A percentile compares a stretch with the other conserved stretches of the same genome.
Evolutionary conservation across 2,113 vertebrate species (phyloP).

Genomic region (Tychaedon coryphoeus): DNA sequence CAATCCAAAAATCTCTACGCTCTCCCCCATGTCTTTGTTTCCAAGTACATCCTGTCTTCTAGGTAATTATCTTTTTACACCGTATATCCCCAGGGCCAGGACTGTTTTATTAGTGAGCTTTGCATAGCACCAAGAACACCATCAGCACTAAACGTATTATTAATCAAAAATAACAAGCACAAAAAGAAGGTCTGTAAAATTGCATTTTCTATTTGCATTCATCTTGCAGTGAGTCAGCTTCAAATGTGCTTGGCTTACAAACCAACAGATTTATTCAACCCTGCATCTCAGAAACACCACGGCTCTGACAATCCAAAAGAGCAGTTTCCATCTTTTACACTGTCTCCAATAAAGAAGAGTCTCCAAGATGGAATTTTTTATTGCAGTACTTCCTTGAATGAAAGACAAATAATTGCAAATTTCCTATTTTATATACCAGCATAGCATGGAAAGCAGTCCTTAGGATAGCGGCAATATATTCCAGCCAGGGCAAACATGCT

Average conservation of each 20-base stretch:
- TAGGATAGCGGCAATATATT: neutral
- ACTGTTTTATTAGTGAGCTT: neutral
- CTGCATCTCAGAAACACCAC: neutral
- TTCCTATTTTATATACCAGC: neutral
- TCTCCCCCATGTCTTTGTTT: neutral
- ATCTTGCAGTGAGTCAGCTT: slow-evolving; percentile 43
- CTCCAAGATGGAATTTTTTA: neutral
- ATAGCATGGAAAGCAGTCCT: neutral
- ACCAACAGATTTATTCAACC: slow-evolving; percentile 24
- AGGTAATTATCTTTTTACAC: slow-evolving; percentile 10
- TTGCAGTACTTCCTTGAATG: neutral
- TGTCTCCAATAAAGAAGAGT: neutral
- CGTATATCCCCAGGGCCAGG: neutral
- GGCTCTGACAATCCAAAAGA: neutral
- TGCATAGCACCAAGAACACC: slow-evolving; percentile 2
- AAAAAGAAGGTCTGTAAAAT: slow-evolving; percentile 37
- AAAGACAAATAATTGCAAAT: neutral
- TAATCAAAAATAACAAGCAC: slow-evolving; percentile 47
- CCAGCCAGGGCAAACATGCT: neutral
- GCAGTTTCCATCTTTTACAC: neutral
- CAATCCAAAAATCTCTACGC: neutral
- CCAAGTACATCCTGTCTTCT: slow-evolving; percentile 13
- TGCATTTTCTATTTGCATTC: slow-evolving; percentile 39
- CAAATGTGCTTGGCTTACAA: slow-evolving; percentile 36
- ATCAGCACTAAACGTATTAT: slow-evolving; percentile 2